Base-by-base conservation (phyloP, 2,113 vertebrate genomes). In the Silurus asotus region DNA sequence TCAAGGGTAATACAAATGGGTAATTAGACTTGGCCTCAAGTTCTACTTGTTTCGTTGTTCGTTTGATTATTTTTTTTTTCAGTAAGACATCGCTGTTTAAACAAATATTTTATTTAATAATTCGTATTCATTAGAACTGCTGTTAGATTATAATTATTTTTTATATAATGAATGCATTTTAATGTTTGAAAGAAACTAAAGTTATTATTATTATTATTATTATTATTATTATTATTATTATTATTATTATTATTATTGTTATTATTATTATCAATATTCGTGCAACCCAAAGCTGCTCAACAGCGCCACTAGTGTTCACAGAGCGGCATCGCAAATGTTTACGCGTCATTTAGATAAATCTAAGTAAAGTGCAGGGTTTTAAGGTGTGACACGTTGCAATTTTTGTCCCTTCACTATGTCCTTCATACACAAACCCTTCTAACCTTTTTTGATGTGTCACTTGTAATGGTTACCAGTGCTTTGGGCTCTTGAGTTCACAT, bases 221-320 rank as follows among this genome's bases (percentile, higher is more conserved):
- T 67, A 25, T 25, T 67, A 15, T 69, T 37, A 28, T 65, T 13
- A 28, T 65, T 3, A n/a, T n/a, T 61, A 4, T 19, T 0, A 9
- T 28, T 67, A 17, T 8, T 70, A 8, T 45, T 45, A 6, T 70
- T 45, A 20, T 7, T 62, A 37, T 62, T 8, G 6, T 6, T 62
- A 62, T 62, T 62, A 23, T 62, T 62, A 62, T 62, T 62, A 62
- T 62, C 4, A 62, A 20, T 58, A 15, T 58, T n/a, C 37, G 5
- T 79, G 15, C 56, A 61, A 61, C 8, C 37, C 56, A 8, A 61
- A 28, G 28, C 25, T 80, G 56, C 56, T 61, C 56, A 80, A 13
- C 77, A 80, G 77, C 56, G 58, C 56, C 77, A 45, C 56, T 61
- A 80, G 77, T 80, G 77, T 15, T 23, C 28, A 80, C 6, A 80